These are phyloP conservation scores for Stenotaenia linearis DNA, from an alignment of 2,888 invertebrate genomes.

Conservation along the genomic window DNA sequence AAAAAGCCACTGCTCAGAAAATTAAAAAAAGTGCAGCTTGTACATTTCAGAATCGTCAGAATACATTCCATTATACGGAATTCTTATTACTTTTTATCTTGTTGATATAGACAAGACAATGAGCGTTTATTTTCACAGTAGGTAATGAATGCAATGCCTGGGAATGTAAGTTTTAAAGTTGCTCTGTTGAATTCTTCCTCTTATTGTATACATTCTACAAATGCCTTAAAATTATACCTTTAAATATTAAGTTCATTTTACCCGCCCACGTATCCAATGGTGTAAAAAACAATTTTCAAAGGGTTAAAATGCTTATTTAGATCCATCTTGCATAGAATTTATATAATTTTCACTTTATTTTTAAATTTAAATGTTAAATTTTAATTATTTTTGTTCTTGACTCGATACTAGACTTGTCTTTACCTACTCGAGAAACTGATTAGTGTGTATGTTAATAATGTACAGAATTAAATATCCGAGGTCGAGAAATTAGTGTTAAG, in stretches of 20 bases:
- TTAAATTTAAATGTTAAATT: not conserved
- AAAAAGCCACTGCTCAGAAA: not conserved
- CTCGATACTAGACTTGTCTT: not conserved
- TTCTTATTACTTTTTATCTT: not conserved
- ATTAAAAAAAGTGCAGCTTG: conserved; percentile 1
- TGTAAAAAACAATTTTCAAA: no score
- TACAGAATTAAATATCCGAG: not conserved
- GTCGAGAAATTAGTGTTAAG: not conserved
- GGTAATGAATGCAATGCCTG: not conserved
- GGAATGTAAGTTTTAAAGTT: no score
- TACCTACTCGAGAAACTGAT: not conserved
- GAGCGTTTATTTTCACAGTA: not conserved
- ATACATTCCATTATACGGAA: not conserved
- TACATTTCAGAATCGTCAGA: not conserved
- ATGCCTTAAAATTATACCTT: no score
- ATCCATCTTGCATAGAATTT: no score
- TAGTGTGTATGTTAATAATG: not conserved
- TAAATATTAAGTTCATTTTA: no score
- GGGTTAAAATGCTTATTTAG: no score
- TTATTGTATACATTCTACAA: no score
- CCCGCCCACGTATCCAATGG: no score
- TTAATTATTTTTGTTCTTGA: not conserved
- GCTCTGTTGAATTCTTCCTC: no score
- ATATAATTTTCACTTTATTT: no score
- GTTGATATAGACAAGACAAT: not conserved